phyloP scores from a whole-genome alignment of 2,888 invertebrate species.

The Meiosimyza platycephala region DNA sequence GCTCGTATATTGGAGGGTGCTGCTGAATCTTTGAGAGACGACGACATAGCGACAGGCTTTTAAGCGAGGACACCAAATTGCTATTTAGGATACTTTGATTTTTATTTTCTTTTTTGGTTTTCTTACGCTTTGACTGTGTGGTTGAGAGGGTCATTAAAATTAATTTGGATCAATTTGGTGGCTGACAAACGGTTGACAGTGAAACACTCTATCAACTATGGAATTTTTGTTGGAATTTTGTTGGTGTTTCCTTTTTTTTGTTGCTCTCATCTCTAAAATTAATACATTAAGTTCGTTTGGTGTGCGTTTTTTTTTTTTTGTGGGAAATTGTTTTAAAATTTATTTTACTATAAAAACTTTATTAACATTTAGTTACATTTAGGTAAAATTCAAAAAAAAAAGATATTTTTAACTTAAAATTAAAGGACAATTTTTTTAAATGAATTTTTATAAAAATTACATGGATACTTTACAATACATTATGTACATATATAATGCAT shows the following conservation, averaged over 20 bases:
- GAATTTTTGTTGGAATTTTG: constrained; percentile 15
- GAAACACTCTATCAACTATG: constrained; percentile 51
- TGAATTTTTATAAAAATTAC: no score
- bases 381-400: constrained; percentile 33
- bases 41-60: constrained; percentile 62
- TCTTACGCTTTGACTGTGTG: constrained; percentile 42
- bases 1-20: constrained; percentile 42
- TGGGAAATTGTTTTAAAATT: background rate
- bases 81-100: constrained; percentile 60
- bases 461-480: background rate
- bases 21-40: constrained; percentile 23
- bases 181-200: constrained; percentile 65
- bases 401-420: constrained; percentile 27
- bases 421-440: background rate
- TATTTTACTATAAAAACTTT: constrained; percentile 18
- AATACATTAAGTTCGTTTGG: background rate
- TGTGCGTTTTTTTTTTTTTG: no score
- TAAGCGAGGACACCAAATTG: constrained; percentile 67
- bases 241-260: background rate
- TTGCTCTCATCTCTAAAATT: background rate
- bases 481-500: no score
- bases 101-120: constrained; percentile 45
- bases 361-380: constrained; percentile 53
- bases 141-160: constrained; percentile 63
- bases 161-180: constrained; percentile 66